Base-by-base conservation (phyloP, 1,140 invertebrate genomes). In the Palaemon carinicauda region DNA sequence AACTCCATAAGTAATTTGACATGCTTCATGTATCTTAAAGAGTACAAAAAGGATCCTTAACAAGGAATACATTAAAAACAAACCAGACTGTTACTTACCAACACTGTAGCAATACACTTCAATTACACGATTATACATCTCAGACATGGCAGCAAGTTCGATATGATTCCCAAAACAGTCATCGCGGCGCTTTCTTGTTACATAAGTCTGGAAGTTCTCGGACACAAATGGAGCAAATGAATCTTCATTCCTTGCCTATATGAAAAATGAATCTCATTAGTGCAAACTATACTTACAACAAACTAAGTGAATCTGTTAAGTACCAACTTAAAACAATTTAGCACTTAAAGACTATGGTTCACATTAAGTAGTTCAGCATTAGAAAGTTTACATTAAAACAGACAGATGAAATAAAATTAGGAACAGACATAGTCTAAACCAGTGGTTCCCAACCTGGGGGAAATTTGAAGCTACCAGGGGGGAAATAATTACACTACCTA, bases 221-320 rank as follows among this genome's bases (percentile, higher is more conserved):
- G 97, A 98, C 21, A 98, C 95, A 92, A 97, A 98, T 90, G 97
- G 96, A n/a, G 95, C 96, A 92, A 96, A 98, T 90, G 97, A 97
- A 91, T 98, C 97, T 69, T 94, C 93, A 92, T 98, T 98, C 90
- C 96, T 95, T 33, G 94, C 93, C 94, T 95, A 88, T 21, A 91
- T 90, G 88, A 80, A 87, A 77, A 91, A 91, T 90, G 74, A 24
- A 88, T 84, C 15, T 80, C 71, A 54, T 82, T 87, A 54, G 41
- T 81, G 41, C 71, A 83, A 88, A n/a, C 84, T 90, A 73, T 82
- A 33, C 27, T 7, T 21, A 31, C 69, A 17, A 12, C 24, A n/a
- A n/a, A n/a, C n/a, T n/a, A n/a, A n/a, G n/a, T n/a, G n/a, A n/a
- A n/a, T n/a, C n/a, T n/a, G n/a, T n/a, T n/a, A n/a, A n/a, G n/a